phyloP scores from a whole-genome alignment of 2,888 invertebrate genomes.

The Prostheceraeus crozeri region DNA sequence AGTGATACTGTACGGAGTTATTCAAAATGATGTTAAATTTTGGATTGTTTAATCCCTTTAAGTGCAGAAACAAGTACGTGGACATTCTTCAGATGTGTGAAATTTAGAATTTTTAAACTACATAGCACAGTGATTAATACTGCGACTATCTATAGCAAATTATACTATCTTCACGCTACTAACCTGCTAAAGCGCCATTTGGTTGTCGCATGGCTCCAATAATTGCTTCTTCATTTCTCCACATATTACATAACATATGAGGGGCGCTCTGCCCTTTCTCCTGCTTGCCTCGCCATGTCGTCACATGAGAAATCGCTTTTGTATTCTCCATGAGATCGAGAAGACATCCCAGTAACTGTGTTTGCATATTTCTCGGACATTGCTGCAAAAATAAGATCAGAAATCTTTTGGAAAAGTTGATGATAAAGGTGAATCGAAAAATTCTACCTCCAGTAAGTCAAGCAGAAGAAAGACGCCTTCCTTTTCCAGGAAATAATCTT shows the following conservation, averaged over 20 bases:
- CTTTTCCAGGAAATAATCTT: constrained; percentile 56
- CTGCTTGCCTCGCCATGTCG: constrained; percentile 52
- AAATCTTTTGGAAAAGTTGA: too few species aligned
- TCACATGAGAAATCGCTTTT: constrained; percentile 52
- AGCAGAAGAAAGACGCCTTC: constrained; percentile 56
- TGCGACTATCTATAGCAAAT: too few species aligned
- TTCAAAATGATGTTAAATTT: too few species aligned
- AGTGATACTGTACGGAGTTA: too few species aligned
- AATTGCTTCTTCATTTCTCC: constrained; percentile 53
- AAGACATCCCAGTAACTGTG: constrained; percentile 54
- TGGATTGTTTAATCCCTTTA: too few species aligned
- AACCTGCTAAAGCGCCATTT: constrained; percentile 49
- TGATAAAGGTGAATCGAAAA: constrained; percentile 8
- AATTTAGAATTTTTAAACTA: too few species aligned
- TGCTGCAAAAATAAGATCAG: constrained; percentile 46
- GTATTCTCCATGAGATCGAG: constrained; percentile 56
- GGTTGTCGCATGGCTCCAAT: constrained; percentile 50
- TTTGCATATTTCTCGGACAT: constrained; percentile 54
- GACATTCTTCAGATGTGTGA: too few species aligned
- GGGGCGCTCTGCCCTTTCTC: constrained; percentile 50
- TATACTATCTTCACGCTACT: too few species aligned
- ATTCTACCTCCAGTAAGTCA: constrained; percentile 53
- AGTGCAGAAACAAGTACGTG: too few species aligned
- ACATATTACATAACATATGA: constrained; percentile 55
- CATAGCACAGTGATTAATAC: too few species aligned